A percentile compares a stretch with the other conserved stretches of the same genome.
Evolutionary conservation across 2,797 vertebrate species (phyloP).

Genomic region (Rhinogobio ventralis): DNA sequence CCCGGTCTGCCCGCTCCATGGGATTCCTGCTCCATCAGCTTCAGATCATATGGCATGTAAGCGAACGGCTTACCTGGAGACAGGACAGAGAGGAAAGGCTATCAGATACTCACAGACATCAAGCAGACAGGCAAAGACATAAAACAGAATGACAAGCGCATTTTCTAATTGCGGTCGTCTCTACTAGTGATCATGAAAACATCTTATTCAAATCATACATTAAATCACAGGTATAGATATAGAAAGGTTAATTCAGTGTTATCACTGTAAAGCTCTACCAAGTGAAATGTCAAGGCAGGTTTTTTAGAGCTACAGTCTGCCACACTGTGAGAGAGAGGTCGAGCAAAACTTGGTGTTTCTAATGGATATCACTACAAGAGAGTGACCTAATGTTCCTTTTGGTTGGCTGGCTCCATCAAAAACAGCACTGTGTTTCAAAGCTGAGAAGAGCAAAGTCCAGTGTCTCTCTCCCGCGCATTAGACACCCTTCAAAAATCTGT

Average conservation of each 20-base stretch:
- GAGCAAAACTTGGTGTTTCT: constrained; percentile 66
- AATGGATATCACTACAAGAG: constrained; percentile 51
- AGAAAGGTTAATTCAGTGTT: not conserved
- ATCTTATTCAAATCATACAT: not conserved
- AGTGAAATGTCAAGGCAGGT: not conserved
- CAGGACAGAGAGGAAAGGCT: not conserved
- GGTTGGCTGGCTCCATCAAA: constrained; percentile 54
- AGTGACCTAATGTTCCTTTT: constrained; percentile 55
- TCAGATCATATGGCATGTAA: constrained; percentile 90
- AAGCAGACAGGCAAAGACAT: constrained; percentile 53
- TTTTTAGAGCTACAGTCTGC: constrained; percentile 2
- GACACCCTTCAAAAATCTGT: constrained; percentile 30
- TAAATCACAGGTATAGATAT: not conserved
- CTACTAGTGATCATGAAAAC: not conserved
- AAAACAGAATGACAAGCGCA: not conserved
- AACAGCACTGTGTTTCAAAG: constrained; percentile 37
- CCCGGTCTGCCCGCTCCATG: constrained; percentile 83
- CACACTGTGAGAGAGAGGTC: constrained; percentile 44
- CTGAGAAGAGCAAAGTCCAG: constrained; percentile 40
- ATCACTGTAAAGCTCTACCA: not conserved
- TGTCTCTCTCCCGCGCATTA: not conserved
- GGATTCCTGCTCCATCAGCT: constrained; percentile 87
- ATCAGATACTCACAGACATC: constrained; percentile 64
- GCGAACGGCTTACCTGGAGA: constrained; percentile 86
- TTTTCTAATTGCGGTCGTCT: not conserved